A percentile compares a stretch with the other conserved stretches of the same genome.
phyloP scores from a whole-genome alignment of 2,888 invertebrate species.

The Drosophila quinaria region DNA sequence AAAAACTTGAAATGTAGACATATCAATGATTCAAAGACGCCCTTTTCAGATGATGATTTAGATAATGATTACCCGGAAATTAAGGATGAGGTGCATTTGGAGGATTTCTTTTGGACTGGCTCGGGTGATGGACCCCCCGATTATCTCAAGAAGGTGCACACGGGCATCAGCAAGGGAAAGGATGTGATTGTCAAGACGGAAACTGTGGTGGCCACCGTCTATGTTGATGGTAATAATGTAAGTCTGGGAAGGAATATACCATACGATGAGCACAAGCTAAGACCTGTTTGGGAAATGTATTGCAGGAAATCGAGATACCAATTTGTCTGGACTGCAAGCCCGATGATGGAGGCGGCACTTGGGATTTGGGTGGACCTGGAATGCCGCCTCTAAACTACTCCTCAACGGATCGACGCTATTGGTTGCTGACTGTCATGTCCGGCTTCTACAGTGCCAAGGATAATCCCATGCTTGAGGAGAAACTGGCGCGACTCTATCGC shows the following conservation, averaged over 20 bases:
- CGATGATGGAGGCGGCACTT: conserved; percentile 80
- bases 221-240: conserved; percentile 87
- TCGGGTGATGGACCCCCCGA: conserved; percentile 92
- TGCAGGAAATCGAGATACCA: conserved; percentile 84
- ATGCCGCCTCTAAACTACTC: conserved; percentile 83
- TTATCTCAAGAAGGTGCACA: conserved; percentile 84
- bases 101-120: conserved; percentile 96
- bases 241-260: conserved; percentile 33
- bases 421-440: conserved; percentile 92
- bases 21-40: conserved; percentile 14
- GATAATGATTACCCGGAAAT: conserved; percentile 82
- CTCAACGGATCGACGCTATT: conserved; percentile 90
- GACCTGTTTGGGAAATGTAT: neutral
- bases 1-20: conserved; percentile 24
- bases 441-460: conserved; percentile 86
- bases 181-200: conserved; percentile 89
- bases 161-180: conserved; percentile 87
- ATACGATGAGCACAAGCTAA: neutral
- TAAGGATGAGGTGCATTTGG: conserved; percentile 87
- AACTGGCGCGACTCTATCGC: conserved; percentile 91
- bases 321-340: conserved; percentile 84
- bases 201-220: conserved; percentile 90
- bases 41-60: conserved; percentile 77
- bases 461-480: conserved; percentile 90
- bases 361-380: conserved; percentile 74